Base-by-base conservation (phyloP, 2,113 vertebrate genomes). In the Oncorhynchus tshawytscha region DNA sequence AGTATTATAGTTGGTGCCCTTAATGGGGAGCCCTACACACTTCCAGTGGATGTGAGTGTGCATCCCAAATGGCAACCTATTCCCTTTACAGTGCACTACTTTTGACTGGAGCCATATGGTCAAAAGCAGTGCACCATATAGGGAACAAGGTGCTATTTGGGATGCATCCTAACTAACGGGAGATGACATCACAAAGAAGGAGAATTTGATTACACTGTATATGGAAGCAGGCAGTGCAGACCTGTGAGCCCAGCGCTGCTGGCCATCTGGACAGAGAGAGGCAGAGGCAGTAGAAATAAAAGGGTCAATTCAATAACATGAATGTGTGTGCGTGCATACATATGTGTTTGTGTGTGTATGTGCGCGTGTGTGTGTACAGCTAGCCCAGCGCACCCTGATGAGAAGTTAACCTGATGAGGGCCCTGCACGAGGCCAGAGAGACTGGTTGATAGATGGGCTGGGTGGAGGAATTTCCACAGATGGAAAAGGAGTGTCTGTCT, bases 391-490 rank as follows among this genome's bases (percentile, higher is more conserved):
- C 71, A 48, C 31, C 80, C 68, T 29, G 71, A 75, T 75, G 64
- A 34, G 51, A 79, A 75, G 34, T 72, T 62, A 6, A 75, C 67
- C 31, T 75, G 22, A 80, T 73, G 73, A 71, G 60, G 76, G 71
- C 67, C 82, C 73, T 74, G 70, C 70, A 71, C 48, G 51, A 16
- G 70, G 27, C 49, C 70, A 77, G 13, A 71, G 79, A 70, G 72
- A 70, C 67, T 75, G 72, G 64, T 60, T 82, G 80, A 74, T 78
- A 48, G 77, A 73, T 64, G 59, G 71, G 67, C 71, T 70, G 74
- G 70, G 66, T 68, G 70, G 69, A 81, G 72, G 79, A 73, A 75
- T 79, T 78, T 74, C 67, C 51, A 24, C 34, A 77, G 77, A 75
- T 72, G 59, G 54, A 51, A n/a, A 76, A 65, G 64, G 77, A 75